Conservation (phyloP, 2,888 invertebrate genomes). For the Latrodectus elegans region DNA sequence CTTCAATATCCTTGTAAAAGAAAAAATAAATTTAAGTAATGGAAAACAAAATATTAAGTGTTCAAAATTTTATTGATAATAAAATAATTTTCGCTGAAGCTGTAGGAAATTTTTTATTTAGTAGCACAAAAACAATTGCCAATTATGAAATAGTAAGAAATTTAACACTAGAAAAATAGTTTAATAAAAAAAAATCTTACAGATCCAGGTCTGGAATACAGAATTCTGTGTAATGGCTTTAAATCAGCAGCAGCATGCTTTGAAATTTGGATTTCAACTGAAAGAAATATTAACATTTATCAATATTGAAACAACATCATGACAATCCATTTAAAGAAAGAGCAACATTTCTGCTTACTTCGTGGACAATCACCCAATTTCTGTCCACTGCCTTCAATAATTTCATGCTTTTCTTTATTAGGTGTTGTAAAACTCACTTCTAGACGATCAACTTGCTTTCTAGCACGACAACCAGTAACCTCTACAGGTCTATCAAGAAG, state of each 20-base stretch:
- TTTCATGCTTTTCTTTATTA: constrained; percentile 73
- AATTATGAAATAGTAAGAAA: no score
- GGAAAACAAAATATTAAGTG: no score
- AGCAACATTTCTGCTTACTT: constrained; percentile 76
- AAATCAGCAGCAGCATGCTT: constrained; percentile 81
- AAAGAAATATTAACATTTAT: constrained; percentile 34
- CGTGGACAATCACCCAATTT: constrained; percentile 82
- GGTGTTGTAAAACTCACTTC: constrained; percentile 71
- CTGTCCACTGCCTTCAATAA: constrained; percentile 79
- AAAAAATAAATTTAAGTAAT: no score
- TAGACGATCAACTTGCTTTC: constrained; percentile 75
- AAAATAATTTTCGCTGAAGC: no score
- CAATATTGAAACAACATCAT: constrained; percentile 50
- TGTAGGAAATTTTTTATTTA: no score
- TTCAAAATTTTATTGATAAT: no score
- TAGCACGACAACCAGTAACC: constrained; percentile 74
- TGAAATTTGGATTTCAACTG: constrained; percentile 72
- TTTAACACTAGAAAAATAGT: background rate
- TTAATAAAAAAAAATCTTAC: constrained; percentile 73
- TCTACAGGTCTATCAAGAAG: constrained; percentile 75
- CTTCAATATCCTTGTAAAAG: no score
- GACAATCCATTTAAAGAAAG: background rate
- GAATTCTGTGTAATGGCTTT: constrained; percentile 81
- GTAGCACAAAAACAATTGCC: no score
- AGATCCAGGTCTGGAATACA: constrained; percentile 79